Evolutionary conservation across 53 echinoderm and acorn worm species (phyloP).

Genomic region (Actinopyga echinites): DNA sequence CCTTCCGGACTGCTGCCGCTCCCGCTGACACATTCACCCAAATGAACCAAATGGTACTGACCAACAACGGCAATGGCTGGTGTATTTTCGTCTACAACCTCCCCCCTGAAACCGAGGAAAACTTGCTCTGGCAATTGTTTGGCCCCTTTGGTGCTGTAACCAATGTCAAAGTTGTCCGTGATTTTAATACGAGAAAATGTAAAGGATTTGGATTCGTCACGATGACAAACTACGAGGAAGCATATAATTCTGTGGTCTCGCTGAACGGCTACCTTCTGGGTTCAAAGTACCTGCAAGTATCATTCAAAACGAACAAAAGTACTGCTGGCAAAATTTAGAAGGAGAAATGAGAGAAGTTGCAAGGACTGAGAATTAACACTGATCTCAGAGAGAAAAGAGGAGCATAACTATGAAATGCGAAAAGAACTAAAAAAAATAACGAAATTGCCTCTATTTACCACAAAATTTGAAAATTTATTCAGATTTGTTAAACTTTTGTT

Average conservation of each 20-base stretch:
- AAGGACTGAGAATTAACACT: slow-evolving; percentile 33
- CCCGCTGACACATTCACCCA: slow-evolving; percentile 71
- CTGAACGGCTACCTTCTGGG: slow-evolving; percentile 97
- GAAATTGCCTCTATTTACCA: slow-evolving; percentile 39
- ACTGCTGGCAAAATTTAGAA: slow-evolving; percentile 38
- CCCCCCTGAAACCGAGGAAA: slow-evolving; percentile 90
- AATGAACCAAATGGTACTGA: slow-evolving; percentile 92
- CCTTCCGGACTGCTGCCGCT: slow-evolving; percentile 50
- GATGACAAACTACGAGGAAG: slow-evolving; percentile 99
- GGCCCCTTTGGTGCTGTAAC: slow-evolving; percentile 97
- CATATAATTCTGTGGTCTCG: slow-evolving; percentile 81
- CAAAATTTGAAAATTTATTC: slow-evolving; percentile 42
- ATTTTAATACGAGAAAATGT: slow-evolving; percentile 91
- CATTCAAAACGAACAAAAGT: slow-evolving; percentile 86
- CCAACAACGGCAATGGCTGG: slow-evolving; percentile 99
- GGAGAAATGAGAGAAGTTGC: not conserved
- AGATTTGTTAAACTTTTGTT: slow-evolving; percentile 42
- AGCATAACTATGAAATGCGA: slow-evolving; percentile 25
- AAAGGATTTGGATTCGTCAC: slow-evolving; percentile 99
- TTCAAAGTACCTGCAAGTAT: slow-evolving; percentile 90
- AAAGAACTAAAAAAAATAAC: slow-evolving; percentile 39
- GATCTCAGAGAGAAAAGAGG: slow-evolving; percentile 27
- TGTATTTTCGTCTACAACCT: slow-evolving; percentile 99
- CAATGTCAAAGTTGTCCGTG: slow-evolving; percentile 96
- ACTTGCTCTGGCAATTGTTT: slow-evolving; percentile 95